Base-by-base conservation (phyloP, 2,797 vertebrate species). In the Labroides dimidiatus region DNA sequence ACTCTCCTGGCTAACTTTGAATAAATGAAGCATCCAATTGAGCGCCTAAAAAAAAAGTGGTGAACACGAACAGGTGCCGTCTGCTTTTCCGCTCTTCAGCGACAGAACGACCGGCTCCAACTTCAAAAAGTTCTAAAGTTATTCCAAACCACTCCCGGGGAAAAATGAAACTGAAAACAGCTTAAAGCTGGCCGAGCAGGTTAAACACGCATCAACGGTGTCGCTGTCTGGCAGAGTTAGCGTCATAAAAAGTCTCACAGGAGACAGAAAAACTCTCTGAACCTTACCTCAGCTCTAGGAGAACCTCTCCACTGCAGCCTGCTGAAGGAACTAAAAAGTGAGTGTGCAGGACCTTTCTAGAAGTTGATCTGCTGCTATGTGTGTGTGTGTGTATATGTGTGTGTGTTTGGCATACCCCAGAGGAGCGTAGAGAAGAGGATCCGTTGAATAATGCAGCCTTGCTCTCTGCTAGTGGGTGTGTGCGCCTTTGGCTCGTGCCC, bases 401-500 rank as follows among this genome's bases (percentile, higher is more conserved):
- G 77, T 58, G 69, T 27, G 76, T 65, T 68, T 60, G 71, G 1
- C 69, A 16, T 77, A 87, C 70, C 78, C 65, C 57, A 69, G 73
- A 82, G 23, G 62, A 86, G 65, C 17, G 70, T 58, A 55, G 66
- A 78, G 80, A 53, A 78, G 74, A 70, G 65, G 75, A 72, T 82
- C 79, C 52, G 85, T 54, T 71, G 65, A 85, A 85, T 72, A 81
- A 65, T 42, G 81, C 76, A 86, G 82, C 48, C 74, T 79, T 78
- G 81, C 80, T 89, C 67, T 78, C 48, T 73, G 72, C 69, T 75
- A 65, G 83, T 88, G 90, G 78, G 90, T 90, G 89, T 88, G 80
- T 81, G 80, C 17, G 85, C 55, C 80, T 87, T 87, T 90, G 89
- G 89, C 82, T 91, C 60, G 82, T 63, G 90, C 80, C 88, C 85